A percentile compares a stretch with the other conserved stretches of the same genome.
Evolutionary conservation across 2,888 invertebrate species (phyloP).

Genomic region (Papilio elwesi): DNA sequence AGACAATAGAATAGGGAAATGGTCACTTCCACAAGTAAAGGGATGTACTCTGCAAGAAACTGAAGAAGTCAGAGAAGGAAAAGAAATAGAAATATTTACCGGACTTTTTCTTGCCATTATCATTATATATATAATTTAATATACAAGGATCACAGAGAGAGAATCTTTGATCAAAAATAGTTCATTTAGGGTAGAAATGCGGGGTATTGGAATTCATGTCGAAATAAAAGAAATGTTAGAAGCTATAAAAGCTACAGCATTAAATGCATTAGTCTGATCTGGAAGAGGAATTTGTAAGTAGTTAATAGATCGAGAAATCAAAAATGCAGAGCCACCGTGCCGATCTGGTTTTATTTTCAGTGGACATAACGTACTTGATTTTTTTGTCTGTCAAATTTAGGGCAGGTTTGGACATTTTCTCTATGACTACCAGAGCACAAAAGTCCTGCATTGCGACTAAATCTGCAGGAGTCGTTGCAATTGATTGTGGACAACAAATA

Average conservation of each 20-base stretch:
- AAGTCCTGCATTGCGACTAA: constrained; percentile 1
- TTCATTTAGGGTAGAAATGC: constrained; percentile 21
- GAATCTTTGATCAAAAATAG: constrained; percentile 25
- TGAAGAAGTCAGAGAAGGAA: constrained; percentile 20
- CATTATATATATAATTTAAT: too few relatives aligned
- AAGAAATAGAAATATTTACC: constrained; percentile 46
- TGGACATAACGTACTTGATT: constrained; percentile 15
- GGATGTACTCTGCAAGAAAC: not conserved
- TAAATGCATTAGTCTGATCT: constrained; percentile 4
- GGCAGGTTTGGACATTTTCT: not conserved
- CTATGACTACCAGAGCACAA: not conserved
- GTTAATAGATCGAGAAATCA: not conserved
- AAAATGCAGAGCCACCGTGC: not conserved
- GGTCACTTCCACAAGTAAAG: constrained; percentile 10
- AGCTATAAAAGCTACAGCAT: constrained; percentile 41
- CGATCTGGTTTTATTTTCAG: not conserved
- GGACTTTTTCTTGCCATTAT: constrained; percentile 42
- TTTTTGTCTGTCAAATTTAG: constrained; percentile 7
- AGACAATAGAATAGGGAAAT: constrained; percentile 8
- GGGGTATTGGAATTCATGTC: constrained; percentile 31
- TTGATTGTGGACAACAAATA: not conserved
- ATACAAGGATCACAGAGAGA: constrained; percentile 42
- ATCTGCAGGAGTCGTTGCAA: constrained; percentile 14
- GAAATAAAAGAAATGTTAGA: constrained; percentile 34
- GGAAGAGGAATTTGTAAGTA: not conserved